Evolutionary conservation across 1,140 invertebrate species (phyloP).

Genomic region (Berghia stephanieae): DNA sequence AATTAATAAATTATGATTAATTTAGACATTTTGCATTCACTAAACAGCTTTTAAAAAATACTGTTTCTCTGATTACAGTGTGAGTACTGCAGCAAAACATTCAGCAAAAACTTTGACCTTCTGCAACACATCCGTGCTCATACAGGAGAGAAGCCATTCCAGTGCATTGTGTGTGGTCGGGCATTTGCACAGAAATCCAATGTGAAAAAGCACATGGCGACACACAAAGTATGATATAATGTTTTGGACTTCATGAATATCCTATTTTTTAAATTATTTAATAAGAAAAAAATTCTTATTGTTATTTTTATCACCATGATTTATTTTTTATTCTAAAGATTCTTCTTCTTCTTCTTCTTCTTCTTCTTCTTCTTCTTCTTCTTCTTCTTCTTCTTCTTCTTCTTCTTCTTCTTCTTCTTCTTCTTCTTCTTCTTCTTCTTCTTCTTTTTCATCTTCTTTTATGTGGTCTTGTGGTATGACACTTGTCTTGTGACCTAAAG

Average conservation of each 20-base stretch:
- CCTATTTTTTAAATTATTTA: neutral
- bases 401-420: neutral
- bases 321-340: neutral
- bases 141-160: slow-evolving; percentile 73
- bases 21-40: too few species aligned
- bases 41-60: too few species aligned
- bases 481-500: too few species aligned
- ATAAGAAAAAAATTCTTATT: neutral
- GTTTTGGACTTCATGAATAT: neutral
- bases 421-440: neutral
- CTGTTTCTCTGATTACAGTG: slow-evolving; percentile 51
- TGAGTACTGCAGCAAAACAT: slow-evolving; percentile 64
- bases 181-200: slow-evolving; percentile 90
- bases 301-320: neutral
- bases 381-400: too few species aligned
- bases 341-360: too few species aligned
- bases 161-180: slow-evolving; percentile 70
- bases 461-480: too few species aligned
- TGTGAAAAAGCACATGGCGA: slow-evolving; percentile 96
- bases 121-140: slow-evolving; percentile 78
- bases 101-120: slow-evolving; percentile 75
- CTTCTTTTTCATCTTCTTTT: neutral
- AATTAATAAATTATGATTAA: too few species aligned
- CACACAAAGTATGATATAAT: slow-evolving; percentile 74
- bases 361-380: neutral